A percentile compares a stretch with the other conserved stretches of the same genome.
phyloP scores from a whole-genome alignment of 2,888 invertebrate species.

The Acholoe squamosa region DNA sequence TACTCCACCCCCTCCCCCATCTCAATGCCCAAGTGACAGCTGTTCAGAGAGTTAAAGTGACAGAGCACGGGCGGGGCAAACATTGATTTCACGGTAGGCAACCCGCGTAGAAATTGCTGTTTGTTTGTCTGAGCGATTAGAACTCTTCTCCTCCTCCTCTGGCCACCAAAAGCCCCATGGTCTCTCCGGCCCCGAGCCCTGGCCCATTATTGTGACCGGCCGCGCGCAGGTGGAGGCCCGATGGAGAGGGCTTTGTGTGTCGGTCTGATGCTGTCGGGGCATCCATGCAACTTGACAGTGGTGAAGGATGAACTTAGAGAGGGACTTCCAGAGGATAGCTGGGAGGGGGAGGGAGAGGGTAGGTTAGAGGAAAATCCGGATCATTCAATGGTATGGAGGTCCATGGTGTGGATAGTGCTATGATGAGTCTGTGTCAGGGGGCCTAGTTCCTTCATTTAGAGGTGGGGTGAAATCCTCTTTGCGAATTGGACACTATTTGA shows the following conservation, averaged over 20 bases:
- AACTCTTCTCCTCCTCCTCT: constrained; percentile 5
- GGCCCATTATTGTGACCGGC: constrained; percentile 2
- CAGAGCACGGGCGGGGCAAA: constrained; percentile 1
- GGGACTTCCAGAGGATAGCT: no score
- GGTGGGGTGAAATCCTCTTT: background rate
- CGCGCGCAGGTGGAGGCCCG: constrained; percentile 18
- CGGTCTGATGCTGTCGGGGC: background rate
- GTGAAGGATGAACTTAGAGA: no score
- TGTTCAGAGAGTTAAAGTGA: background rate
- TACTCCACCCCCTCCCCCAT: background rate
- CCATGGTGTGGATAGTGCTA: background rate
- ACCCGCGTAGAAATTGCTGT: constrained; percentile 33
- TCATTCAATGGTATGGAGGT: background rate
- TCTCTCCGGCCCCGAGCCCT: background rate
- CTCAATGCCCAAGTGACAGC: background rate
- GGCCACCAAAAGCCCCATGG: background rate
- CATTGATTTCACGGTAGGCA: constrained; percentile 38
- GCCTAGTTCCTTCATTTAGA: no score
- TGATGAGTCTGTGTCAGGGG: background rate
- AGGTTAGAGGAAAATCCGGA: background rate
- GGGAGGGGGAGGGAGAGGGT: background rate
- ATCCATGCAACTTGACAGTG: background rate
- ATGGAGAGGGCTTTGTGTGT: constrained; percentile 2
- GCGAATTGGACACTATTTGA: background rate
- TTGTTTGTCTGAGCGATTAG: constrained; percentile 45